phyloP scores from a whole-genome alignment of 2,113 vertebrate species.

The Alaudala cheleensis region DNA sequence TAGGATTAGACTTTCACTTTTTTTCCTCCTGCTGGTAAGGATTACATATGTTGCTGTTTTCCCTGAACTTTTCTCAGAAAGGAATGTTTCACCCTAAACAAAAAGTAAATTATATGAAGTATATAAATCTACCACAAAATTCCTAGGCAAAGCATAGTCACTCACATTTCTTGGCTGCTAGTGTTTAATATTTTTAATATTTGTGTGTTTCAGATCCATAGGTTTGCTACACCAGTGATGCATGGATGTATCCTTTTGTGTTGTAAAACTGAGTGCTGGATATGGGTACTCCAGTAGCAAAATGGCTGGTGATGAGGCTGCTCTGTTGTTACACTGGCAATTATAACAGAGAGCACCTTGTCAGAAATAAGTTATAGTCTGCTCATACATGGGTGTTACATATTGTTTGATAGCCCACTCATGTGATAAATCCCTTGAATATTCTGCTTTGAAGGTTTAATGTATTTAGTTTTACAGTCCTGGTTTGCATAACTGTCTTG shows the following conservation, averaged over 20 bases:
- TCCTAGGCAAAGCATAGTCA: background rate
- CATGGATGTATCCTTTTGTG: slow-evolving; percentile 95
- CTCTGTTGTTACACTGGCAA: background rate
- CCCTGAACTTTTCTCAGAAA: background rate
- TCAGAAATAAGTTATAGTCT: background rate
- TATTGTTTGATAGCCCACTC: background rate
- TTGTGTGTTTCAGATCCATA: slow-evolving; percentile 84
- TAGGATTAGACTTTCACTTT: background rate
- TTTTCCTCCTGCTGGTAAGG: background rate
- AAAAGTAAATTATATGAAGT: background rate
- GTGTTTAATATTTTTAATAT: background rate
- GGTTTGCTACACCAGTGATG: slow-evolving; percentile 90
- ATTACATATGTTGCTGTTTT: background rate
- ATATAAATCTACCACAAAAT: background rate
- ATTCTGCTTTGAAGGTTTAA: background rate
- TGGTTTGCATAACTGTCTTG: background rate
- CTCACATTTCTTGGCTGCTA: background rate
- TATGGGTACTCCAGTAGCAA: background rate
- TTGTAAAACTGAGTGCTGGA: background rate
- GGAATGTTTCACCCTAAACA: background rate
- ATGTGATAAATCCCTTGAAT: background rate
- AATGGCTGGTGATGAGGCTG: background rate
- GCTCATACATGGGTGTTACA: background rate
- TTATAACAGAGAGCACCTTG: background rate
- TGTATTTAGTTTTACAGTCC: background rate